Base-by-base conservation (phyloP, 2,113 vertebrate species). In the Spilogale gracilis region DNA sequence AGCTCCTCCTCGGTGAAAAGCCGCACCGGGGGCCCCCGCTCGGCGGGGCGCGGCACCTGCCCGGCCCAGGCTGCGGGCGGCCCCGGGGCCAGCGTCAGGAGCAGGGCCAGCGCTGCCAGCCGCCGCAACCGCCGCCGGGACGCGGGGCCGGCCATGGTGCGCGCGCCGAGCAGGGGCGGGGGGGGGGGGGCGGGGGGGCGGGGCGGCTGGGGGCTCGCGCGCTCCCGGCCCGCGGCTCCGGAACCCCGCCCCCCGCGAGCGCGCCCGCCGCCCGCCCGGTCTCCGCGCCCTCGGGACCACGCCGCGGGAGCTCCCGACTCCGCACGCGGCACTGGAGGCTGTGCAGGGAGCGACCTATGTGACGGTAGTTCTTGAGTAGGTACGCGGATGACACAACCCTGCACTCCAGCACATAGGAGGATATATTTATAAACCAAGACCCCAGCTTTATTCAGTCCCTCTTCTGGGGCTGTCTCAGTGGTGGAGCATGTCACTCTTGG, bases 1-100 rank as follows among this genome's bases (percentile, higher is more conserved):
- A 99, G 98, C 93, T 99, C 99, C 94, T 99, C 99, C 69, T 99
- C 99, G 0, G 99, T 99, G 98, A 99, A 99, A 16, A 99, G 97
- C 32, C 99, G 98, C 4, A 99, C 99, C 0, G 99, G 99, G 25
- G 97, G 97, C 84, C 98, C 98, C 0, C 94, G 89, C 83, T 97
- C 96, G 21, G 98, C 96, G 0, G 96, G 91, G 43, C 97, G 98
- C 80, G 97, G 98, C 95, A 95, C 9, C 50, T 54, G 96, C 95
- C 96, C 95, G n/a, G 63, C 96, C 71, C 1, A 9, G 27, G 12
- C 67, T 1, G 54, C 38, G 23, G 92, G 83, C 11, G 79, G 61
- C 3, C 23, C 81, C 8, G 67, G 18, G 2, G 73, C 58, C 94
- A 98, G 61, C 25, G 89, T 94, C 91, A 96, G 32, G 6, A 21